Evolutionary conservation across 2,888 invertebrate species (phyloP), one percentile per base, ranked within the genome.

Genomic region (Fragum fragum): DNA sequence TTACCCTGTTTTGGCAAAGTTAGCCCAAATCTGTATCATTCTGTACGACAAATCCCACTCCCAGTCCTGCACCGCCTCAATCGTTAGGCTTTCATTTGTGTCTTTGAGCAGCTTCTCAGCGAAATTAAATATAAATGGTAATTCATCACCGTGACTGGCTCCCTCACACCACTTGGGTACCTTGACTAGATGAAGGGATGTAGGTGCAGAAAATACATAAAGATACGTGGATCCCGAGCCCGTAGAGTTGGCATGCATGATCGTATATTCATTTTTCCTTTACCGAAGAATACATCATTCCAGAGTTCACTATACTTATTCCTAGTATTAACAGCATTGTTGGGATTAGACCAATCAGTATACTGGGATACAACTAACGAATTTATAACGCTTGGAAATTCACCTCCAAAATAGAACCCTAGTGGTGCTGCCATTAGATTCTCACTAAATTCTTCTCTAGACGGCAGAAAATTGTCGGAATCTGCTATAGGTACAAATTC

Each of bases 1-100:
- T 96, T 95, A 99, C 99, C 99, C 98, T 86, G 97, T 97, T 95
- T 97, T 97, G 55, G 98, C 98, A 94, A 98, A 98, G 95, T 98
- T 98, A 0, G 98, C 97, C 98, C 98, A 98, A 95, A 98, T 98
- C 93, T 96, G 96, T 98, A 98, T 98, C 94, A 98, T 97, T 86
- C 97, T 96, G 93, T 96, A 96, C 92, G 97, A 97, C 88, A 98
- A 96, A 89, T 97, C 96, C 32, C 97, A 96, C 94, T 99, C 98
- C 90, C 97, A 97, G 1, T 96, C 96, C 95, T 97, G 98, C 11
- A 69, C 28, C 1, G 52, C 1, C 2, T 47, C 26, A 2, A 47
- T 28, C 2, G 26, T 2, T 16, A 23, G 26, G 23, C 21, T 28
- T n/a, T 29, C n/a, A 32, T 29, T 32, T 1, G 26, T 23, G 32